Evolutionary conservation across 2,888 invertebrate genomes (phyloP).

Genomic region (Dexiosoma caninum): DNA sequence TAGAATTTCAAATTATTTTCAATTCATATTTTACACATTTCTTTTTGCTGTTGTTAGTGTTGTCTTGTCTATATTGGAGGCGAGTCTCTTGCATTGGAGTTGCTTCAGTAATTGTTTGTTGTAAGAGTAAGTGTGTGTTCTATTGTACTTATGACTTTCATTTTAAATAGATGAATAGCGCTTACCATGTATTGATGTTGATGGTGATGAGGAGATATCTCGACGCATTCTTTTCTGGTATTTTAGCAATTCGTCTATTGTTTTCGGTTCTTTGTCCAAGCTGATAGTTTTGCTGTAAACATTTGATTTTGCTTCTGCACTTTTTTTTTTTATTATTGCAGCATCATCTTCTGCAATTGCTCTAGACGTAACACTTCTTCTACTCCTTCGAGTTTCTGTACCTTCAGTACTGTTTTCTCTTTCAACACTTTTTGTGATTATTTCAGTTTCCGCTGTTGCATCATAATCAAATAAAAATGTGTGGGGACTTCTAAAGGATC

Average conservation of each 20-base stretch:
- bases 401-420: neutral
- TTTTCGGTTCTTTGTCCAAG: conserved; percentile 37
- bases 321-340: conserved; percentile 64
- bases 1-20: conserved; percentile 62
- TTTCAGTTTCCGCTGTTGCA: conserved; percentile 1
- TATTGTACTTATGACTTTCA: neutral
- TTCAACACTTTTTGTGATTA: neutral
- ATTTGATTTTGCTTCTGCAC: conserved; percentile 69
- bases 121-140: neutral
- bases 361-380: neutral
- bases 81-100: neutral
- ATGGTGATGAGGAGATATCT: conserved; percentile 73
- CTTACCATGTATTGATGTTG: conserved; percentile 75
- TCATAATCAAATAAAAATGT: conserved; percentile 40
- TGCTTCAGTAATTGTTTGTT: neutral
- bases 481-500: conserved; percentile 42
- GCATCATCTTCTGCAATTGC: conserved; percentile 28
- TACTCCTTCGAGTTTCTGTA: conserved; percentile 1
- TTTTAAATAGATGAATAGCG: conserved; percentile 31
- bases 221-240: conserved; percentile 68
- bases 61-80: neutral
- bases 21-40: conserved; percentile 57
- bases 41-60: neutral
- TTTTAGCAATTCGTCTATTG: conserved; percentile 56
- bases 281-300: conserved; percentile 51